A percentile compares a stretch with the other conserved stretches of the same genome.
These are phyloP conservation scores for Nephrotoma appendiculata DNA, from an alignment of 2,888 invertebrate species.

Conservation along the genomic window DNA sequence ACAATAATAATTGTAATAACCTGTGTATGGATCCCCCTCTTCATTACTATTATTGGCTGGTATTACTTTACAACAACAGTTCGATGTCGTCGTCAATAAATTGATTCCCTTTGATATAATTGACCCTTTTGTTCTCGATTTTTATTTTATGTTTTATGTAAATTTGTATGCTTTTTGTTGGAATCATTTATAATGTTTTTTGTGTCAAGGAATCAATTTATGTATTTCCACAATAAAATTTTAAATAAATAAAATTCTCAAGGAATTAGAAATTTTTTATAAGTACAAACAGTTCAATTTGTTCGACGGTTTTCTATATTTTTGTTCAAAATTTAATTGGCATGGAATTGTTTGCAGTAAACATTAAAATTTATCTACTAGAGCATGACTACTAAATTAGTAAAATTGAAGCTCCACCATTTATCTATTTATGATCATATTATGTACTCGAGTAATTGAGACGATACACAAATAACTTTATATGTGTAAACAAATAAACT, in stretches of 20 bases:
- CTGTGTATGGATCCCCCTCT: not conserved
- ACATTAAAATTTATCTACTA: not conserved
- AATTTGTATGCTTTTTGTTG: not conserved
- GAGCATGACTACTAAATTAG: not conserved
- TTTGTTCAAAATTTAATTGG: not conserved
- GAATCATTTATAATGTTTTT: not conserved
- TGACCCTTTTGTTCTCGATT: not conserved
- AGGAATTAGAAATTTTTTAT: not conserved
- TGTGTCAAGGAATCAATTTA: not conserved
- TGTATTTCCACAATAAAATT: not conserved
- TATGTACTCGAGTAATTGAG: too few relatives aligned
- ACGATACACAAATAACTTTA: too few relatives aligned
- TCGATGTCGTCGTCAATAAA: not conserved
- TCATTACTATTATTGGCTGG: not conserved
- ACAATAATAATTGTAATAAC: not conserved
- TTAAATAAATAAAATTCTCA: not conserved
- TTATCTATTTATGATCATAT: not conserved
- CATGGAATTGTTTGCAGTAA: not conserved
- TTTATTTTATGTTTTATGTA: not conserved
- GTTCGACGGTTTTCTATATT: not conserved
- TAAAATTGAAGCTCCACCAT: not conserved
- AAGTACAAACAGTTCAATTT: not conserved
- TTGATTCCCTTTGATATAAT: not conserved
- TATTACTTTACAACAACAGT: not conserved
- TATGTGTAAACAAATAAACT: too few relatives aligned